Evolutionary conservation across 2,113 vertebrate species (phyloP), one percentile per base, ranked within the genome.

Genomic region (Trichomycterus rosablanca): DNA sequence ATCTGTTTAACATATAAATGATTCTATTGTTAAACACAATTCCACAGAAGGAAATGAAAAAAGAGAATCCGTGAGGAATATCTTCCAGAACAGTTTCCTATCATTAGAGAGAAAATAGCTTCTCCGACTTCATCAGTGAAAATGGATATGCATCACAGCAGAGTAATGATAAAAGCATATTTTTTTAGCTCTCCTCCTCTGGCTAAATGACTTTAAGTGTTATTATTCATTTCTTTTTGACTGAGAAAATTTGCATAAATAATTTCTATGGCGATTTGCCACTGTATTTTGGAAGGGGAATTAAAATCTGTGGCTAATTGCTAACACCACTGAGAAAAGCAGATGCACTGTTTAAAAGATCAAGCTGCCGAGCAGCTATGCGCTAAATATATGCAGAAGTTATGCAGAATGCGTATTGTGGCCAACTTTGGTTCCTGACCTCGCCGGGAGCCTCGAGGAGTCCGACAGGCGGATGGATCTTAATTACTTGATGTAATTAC

Each of bases 401-500:
- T 30, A 7, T 7, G 7, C 26, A 30, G 7, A 30, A 30, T 30
- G n/a, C 5, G 34, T 35, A 37, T 26, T 8, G 46, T 34, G 51
- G 30, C 42, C 62, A 35, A 62, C 44, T 70, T 63, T 39, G 12
- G 49, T 11, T n/a, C 51, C 37, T 59, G 74, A 75, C 57, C 80
- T 82, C 76, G 77, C 71, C 49, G 56, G 55, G 67, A 75, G 76
- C 80, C 76, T 77, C 11, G 45, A 62, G 74, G 67, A 49, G 63
- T 67, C 80, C 74, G 67, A 81, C 83, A 81, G 78, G 72, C 80
- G 83, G 80, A 83, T 82, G 67, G 54, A 48, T 62, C 75, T 73
- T 89, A 86, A 90, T 92, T 89, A 90, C 61, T 77, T 74, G 59
- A 69, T 80, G 64, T 89, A 90, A 92, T 93, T 89, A 86, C 74